These are phyloP conservation scores for Pantherophis guttatus DNA, from an alignment of 2,113 vertebrate species.

Conservation along the genomic window DNA sequence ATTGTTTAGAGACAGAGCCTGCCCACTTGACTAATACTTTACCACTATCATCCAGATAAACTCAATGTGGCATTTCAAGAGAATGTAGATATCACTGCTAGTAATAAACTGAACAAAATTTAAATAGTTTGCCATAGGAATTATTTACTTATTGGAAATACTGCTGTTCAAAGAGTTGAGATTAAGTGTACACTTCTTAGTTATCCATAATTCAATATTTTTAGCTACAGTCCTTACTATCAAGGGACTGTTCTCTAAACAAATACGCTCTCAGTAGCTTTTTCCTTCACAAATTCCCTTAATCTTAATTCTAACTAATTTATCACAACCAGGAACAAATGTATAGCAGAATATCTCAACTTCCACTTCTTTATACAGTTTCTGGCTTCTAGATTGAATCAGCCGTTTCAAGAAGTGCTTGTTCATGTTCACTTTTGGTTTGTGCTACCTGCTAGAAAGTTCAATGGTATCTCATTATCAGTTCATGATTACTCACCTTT, in stretches of 20 bases:
- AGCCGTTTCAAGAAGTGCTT: not conserved
- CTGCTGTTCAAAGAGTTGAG: not conserved
- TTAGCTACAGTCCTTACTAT: not conserved
- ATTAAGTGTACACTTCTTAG: not conserved
- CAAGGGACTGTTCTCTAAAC: not conserved
- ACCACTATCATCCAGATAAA: not conserved
- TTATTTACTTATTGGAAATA: not conserved
- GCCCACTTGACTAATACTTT: not conserved
- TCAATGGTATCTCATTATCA: not conserved
- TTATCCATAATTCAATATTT: not conserved
- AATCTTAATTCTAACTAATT: not conserved
- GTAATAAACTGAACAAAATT: not conserved
- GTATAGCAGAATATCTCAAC: not conserved
- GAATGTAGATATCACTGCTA: not conserved
- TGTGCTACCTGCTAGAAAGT: not conserved
- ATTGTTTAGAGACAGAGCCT: not conserved
- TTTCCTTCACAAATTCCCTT: not conserved
- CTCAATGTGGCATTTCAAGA: not conserved
- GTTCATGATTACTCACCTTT: not conserved
- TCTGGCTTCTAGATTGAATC: not conserved
- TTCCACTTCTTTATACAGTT: not conserved
- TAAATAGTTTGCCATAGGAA: not conserved
- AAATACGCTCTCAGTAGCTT: not conserved
- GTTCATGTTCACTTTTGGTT: not conserved
- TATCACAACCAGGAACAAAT: not conserved